phyloP scores from a whole-genome alignment of 1,140 invertebrate species.

The Trachymyrmex septentrionalis region DNA sequence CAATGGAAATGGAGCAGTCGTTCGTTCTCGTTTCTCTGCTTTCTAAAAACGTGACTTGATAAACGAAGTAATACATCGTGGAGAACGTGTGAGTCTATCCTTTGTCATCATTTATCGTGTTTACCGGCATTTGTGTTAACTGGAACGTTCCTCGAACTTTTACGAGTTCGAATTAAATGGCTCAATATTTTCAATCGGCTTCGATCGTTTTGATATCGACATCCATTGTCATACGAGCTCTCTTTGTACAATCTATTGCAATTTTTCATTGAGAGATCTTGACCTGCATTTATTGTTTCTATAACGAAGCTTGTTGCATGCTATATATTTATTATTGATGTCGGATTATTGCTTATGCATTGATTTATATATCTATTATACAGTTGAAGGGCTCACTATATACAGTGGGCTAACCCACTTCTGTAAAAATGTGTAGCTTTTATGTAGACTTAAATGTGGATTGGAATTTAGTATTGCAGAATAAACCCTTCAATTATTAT shows the following conservation, averaged over 20 bases:
- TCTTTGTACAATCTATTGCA: not conserved
- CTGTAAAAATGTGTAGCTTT: no score
- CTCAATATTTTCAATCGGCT: constrained; percentile 12
- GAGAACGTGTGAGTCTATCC: not conserved
- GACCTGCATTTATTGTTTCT: not conserved
- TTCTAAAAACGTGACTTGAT: not conserved
- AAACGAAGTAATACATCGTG: constrained; percentile 29
- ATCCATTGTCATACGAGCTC: constrained; percentile 21
- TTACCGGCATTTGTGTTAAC: not conserved
- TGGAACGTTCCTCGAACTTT: not conserved
- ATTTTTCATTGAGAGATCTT: constrained; percentile 6
- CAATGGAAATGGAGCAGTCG: constrained; percentile 60
- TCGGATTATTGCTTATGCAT: not conserved
- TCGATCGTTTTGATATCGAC: constrained; percentile 11
- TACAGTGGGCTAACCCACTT: no score
- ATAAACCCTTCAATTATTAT: no score
- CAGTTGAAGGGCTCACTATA: not conserved
- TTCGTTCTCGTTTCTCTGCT: not conserved
- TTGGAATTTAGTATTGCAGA: no score
- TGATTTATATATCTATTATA: not conserved
- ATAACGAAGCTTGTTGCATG: not conserved
- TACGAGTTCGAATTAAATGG: not conserved
- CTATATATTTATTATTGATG: not conserved
- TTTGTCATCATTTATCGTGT: not conserved
- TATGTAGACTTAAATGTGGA: no score